Base-by-base conservation (phyloP, 2,113 vertebrate genomes). In the Calonectris borealis region DNA sequence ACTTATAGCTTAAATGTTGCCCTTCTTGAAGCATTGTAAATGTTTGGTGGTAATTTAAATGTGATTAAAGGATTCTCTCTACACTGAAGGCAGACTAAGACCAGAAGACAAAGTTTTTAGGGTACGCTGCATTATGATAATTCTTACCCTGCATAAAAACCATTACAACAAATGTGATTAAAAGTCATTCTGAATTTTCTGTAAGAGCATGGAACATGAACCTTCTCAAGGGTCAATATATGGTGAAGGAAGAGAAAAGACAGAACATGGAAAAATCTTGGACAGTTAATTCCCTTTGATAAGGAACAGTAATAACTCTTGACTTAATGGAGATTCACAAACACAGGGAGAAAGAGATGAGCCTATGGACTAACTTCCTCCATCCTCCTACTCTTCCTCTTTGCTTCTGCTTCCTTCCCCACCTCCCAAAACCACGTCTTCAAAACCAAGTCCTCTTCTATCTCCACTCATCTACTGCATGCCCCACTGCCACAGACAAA, bases 101-200 rank as follows among this genome's bases (percentile, higher is more conserved):
- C 24, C 8, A 51, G 26, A 85, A 65, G 11, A 55, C 5, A 36
- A 8, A 11, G 29, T 6, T 27, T 49, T 55, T 48, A 81, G 16
- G 2, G 0, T 77, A 54, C 0, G 0, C 2, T 73, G 36, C 21
- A 16, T 38, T 32, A 64, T 17, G 18, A 12, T 54, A 84, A 82
- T 27, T 68, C 32, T 71, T 57, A 58, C 11, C 36, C 10, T 6
- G 2, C 21, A 82, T n/a, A 83, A 86, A 80, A 65, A 3, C 3
- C 16, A 31, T 36, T 83, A 25, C 29, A 79, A 55, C 16, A 78
- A 62, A 49, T 57, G 21, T 7, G 15, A 49, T 49, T 78, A 55
- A n/a, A 96, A 71, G 5, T 54, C 2, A 54, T 61, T 58, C 42
- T 49, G 20, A 92, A 71, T 21, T 19, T 76, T 60, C 24, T 76